A percentile compares a stretch with the other conserved stretches of the same genome.
These are phyloP conservation scores for Pseudochirops corinnae DNA, from an alignment of 2,797 vertebrate genomes.

Conservation along the genomic window DNA sequence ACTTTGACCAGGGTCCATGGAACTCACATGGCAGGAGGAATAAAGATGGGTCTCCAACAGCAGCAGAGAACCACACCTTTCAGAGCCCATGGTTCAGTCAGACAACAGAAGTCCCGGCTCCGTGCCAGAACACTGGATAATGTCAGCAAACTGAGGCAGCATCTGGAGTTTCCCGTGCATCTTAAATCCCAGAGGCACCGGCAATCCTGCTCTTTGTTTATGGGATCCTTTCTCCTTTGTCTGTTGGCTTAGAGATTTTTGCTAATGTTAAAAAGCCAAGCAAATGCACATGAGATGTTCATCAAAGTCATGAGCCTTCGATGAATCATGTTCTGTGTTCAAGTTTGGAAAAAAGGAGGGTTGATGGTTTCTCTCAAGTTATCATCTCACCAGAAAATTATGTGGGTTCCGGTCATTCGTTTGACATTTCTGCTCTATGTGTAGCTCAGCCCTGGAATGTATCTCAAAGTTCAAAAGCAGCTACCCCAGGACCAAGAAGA, in stretches of 20 bases:
- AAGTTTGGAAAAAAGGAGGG: constrained; percentile 20
- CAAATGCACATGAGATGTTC: constrained; percentile 18
- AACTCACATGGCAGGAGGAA: not conserved
- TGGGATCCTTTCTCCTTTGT: constrained; percentile 49
- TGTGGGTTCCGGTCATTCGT: not conserved
- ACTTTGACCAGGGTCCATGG: not conserved
- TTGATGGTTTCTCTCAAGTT: not conserved
- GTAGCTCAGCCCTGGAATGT: not conserved
- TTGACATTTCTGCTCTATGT: constrained; percentile 4
- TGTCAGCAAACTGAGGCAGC: not conserved
- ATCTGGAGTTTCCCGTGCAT: not conserved
- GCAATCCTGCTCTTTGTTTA: not conserved
- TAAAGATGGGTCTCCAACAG: not conserved
- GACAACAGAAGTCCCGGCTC: not conserved
- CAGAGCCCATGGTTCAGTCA: not conserved
- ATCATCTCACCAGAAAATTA: not conserved
- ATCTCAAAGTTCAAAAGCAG: constrained; percentile 40
- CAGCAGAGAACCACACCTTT: not conserved
- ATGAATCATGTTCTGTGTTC: not conserved
- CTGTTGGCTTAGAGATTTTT: not conserved
- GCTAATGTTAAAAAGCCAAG: constrained; percentile 29
- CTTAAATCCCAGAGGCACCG: not conserved
- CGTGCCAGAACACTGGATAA: not conserved
- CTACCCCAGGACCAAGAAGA: not conserved
- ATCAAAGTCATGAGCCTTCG: not conserved